phyloP scores from a whole-genome alignment of 2,113 vertebrate genomes.

The Perccottus glenii region DNA sequence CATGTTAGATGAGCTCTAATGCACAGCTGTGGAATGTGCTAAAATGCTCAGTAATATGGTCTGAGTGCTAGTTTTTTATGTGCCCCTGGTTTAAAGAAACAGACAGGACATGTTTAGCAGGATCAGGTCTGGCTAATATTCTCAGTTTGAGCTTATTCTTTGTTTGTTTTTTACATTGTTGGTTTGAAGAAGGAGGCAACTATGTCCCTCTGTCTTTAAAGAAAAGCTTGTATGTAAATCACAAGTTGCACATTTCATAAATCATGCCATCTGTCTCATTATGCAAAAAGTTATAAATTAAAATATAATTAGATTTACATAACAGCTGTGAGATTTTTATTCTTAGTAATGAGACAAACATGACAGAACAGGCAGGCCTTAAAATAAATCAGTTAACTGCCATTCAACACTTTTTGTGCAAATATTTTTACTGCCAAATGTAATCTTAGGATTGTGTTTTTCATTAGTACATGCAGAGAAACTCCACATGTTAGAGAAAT shows the following conservation, averaged over 20 bases:
- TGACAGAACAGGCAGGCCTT: background rate
- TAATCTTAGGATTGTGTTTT: background rate
- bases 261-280: slow-evolving; percentile 34
- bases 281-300: slow-evolving; percentile 1
- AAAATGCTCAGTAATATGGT: background rate
- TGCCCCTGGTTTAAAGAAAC: too few species aligned
- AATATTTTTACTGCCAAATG: slow-evolving; percentile 16
- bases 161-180: too few species aligned
- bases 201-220: too few species aligned
- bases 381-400: background rate
- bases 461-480: background rate
- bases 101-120: too few species aligned
- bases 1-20: slow-evolving; percentile 11
- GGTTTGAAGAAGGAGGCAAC: too few species aligned
- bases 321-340: slow-evolving; percentile 33
- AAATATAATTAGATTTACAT: slow-evolving; percentile 34
- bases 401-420: background rate
- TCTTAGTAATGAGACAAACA: background rate
- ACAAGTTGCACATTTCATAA: too few species aligned
- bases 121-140: too few species aligned
- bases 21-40: background rate
- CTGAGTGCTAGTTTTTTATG: too few species aligned
- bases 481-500: slow-evolving; percentile 2
- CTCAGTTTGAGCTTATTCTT: too few species aligned
- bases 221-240: too few species aligned